Evolutionary conservation across 1,140 invertebrate genomes (phyloP), one percentile per base, ranked within the genome.

Genomic region (Meloidogyne chitwoodi): DNA sequence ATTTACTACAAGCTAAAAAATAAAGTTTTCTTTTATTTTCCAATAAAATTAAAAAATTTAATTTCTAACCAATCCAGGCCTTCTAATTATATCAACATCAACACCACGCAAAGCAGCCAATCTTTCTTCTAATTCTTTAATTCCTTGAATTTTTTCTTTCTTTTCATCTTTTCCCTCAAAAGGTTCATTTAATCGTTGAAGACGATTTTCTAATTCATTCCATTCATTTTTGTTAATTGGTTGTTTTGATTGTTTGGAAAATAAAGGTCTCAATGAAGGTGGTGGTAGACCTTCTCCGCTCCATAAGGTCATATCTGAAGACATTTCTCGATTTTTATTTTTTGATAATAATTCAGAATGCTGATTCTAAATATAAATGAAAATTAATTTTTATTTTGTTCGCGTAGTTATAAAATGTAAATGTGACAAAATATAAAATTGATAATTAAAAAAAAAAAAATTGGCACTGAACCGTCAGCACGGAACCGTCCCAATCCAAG

Each of bases 1-100:
- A 29, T 70, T 70, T 3, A 70, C 29, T 61, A 70, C 29, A 27
- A 70, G 44, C 68, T 70, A 1, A 48, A 70, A 22, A 41, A 41
- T 2, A n/a, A 41, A 41, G 6, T 67, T 56, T 56, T 56, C n/a
- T n/a, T n/a, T n/a, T n/a, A n/a, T n/a, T n/a, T n/a, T n/a, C n/a
- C n/a, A n/a, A n/a, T n/a, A n/a, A n/a, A 12, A 19, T 2, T 19
- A 24, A 64, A 64, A 67, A 69, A 38, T 5, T 14, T 0, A n/a
- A n/a, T n/a, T n/a, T 4, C 74, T n/a, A 48, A 77, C 75, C 69
- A 77, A 62, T 64, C 75, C 29, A n/a, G 75, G 75, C 19, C 29
- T 61, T 41, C 75, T 69, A 24, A 77, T 66, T 24, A 77, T 48
- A 19, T 77, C 75, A 56, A 77, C 75, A 29, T 34, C 34, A 65